Conservation (phyloP, 2,888 invertebrate species). For the Eilema sororculum region DNA sequence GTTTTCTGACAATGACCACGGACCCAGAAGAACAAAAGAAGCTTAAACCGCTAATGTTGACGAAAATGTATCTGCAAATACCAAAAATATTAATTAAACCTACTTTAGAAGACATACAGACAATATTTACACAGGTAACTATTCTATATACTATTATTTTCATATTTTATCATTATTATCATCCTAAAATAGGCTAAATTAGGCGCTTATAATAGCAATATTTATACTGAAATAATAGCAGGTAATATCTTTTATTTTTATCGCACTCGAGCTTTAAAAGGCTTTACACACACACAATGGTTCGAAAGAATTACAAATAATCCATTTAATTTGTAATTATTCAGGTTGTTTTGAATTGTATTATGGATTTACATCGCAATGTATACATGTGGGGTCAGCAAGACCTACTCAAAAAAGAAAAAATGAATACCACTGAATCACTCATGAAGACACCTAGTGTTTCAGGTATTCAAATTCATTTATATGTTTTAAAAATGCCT, state of each 20-base stretch:
- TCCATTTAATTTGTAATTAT: background rate
- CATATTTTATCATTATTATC: background rate
- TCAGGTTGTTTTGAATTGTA: slow-evolving; percentile 87
- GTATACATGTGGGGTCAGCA: slow-evolving; percentile 94
- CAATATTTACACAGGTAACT: slow-evolving; percentile 87
- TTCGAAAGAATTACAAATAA: background rate
- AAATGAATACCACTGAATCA: slow-evolving; percentile 43
- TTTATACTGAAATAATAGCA: background rate
- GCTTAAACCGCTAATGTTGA: slow-evolving; percentile 87
- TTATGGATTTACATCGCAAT: slow-evolving; percentile 91
- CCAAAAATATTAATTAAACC: slow-evolving; percentile 89
- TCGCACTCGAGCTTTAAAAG: background rate
- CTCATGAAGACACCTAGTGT: slow-evolving; percentile 55
- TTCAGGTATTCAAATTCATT: slow-evolving; percentile 53
- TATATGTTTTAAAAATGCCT: background rate
- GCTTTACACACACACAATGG: background rate
- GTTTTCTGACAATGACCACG: slow-evolving; percentile 82
- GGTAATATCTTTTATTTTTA: background rate
- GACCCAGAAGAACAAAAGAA: slow-evolving; percentile 82
- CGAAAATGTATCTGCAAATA: slow-evolving; percentile 89
- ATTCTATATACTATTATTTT: no score
- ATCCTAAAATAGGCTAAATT: background rate
- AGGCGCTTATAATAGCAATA: background rate
- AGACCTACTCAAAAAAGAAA: slow-evolving; percentile 74
- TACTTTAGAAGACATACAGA: slow-evolving; percentile 91